Evolutionary conservation across 1,140 invertebrate species (phyloP).

Genomic region (Lasaia peninsularis): DNA sequence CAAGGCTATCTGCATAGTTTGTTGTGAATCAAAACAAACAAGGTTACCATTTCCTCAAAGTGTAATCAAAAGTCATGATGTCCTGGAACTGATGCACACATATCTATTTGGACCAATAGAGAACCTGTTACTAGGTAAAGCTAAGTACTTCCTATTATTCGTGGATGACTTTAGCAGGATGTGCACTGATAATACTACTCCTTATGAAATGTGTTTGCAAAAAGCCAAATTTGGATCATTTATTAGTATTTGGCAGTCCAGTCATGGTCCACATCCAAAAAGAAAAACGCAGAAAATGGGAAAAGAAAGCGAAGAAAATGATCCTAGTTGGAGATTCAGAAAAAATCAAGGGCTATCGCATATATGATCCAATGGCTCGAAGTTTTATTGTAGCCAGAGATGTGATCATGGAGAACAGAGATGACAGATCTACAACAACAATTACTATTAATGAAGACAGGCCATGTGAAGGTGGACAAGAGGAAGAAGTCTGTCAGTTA

Average conservation of each 20-base stretch:
- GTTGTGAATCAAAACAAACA: no score
- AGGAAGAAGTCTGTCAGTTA: background rate
- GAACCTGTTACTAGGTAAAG: constrained; percentile 18
- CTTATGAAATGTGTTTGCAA: constrained; percentile 18
- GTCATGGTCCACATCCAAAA: constrained; percentile 19
- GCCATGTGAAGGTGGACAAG: background rate
- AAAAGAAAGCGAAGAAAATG: constrained; percentile 18
- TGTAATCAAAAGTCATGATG: constrained; percentile 14
- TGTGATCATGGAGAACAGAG: constrained; percentile 9
- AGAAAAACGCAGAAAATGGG: constrained; percentile 19
- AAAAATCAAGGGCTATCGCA: constrained; percentile 14
- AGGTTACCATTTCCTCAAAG: no score
- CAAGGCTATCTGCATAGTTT: no score
- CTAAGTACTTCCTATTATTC: constrained; percentile 26
- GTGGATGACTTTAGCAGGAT: constrained; percentile 29
- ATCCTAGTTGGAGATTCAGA: constrained; percentile 19
- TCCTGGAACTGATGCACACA: constrained; percentile 25
- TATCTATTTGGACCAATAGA: constrained; percentile 29
- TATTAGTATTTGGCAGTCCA: constrained; percentile 17
- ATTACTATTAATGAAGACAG: background rate
- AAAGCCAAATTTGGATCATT: constrained; percentile 18
- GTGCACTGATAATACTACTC: constrained; percentile 12
- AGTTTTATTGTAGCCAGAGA: constrained; percentile 16
- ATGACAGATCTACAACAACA: constrained; percentile 8
- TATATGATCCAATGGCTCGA: background rate